Conservation (phyloP, 2,888 invertebrate genomes). For the Agrotis clavis region DNA sequence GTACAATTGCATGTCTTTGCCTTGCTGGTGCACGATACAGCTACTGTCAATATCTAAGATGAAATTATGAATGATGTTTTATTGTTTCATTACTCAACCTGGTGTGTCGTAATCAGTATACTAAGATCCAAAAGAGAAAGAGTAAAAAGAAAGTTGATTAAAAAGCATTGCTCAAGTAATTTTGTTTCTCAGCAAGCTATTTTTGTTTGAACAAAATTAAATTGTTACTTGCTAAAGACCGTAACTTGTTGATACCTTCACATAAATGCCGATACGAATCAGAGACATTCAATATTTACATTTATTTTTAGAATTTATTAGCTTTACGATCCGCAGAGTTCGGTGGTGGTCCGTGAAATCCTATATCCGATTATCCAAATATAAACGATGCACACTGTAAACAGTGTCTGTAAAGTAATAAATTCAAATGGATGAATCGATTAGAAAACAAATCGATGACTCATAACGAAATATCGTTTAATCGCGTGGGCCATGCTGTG, state of each 20-base stretch:
- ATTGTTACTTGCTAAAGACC: slow-evolving; percentile 17
- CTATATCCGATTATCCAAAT: slow-evolving; percentile 71
- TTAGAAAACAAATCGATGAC: slow-evolving; percentile 76
- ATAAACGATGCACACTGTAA: slow-evolving; percentile 74
- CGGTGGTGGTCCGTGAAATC: slow-evolving; percentile 71
- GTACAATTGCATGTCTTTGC: slow-evolving; percentile 55
- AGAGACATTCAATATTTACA: slow-evolving; percentile 52
- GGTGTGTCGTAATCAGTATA: slow-evolving; percentile 3
- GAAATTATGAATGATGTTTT: slow-evolving; percentile 28
- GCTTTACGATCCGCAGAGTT: slow-evolving; percentile 64
- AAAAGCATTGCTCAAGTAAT: neutral
- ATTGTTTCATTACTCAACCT: slow-evolving; percentile 10
- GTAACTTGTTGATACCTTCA: slow-evolving; percentile 27
- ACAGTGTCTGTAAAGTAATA: slow-evolving; percentile 72
- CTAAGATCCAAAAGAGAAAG: neutral
- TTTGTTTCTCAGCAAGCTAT: neutral
- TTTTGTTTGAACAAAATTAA: slow-evolving; percentile 19
- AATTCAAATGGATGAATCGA: slow-evolving; percentile 77
- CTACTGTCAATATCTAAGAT: slow-evolving; percentile 50
- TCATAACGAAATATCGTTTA: slow-evolving; percentile 75
- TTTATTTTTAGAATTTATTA: slow-evolving; percentile 66
- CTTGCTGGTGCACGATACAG: slow-evolving; percentile 47
- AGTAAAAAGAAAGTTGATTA: neutral
- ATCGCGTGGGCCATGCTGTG: slow-evolving; percentile 78
- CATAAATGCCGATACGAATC: slow-evolving; percentile 49